Base-by-base conservation (phyloP, 2,888 invertebrate genomes). In the Noctua pronuba region DNA sequence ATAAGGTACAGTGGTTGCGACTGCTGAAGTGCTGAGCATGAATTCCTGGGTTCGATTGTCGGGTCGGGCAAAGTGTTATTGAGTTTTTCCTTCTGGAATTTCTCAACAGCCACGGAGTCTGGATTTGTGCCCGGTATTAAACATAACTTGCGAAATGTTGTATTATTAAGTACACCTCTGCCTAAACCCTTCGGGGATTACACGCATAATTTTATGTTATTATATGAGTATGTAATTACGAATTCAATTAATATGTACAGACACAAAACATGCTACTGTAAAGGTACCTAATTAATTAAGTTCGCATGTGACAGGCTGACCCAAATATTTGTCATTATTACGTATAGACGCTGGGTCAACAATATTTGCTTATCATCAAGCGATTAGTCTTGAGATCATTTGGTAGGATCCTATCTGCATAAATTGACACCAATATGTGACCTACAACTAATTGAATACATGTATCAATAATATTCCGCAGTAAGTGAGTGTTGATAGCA, bases 361-460 rank as follows among this genome's bases (percentile, higher is more conserved):
- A 82, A 75, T 64, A 55, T 70, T 62, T 76, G 16, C 38, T 60
- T 55, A 73, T 38, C 75, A 78, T 69, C 58, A 75, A 75, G n/a
- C 58, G 49, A 67, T 74, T 71, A 76, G 49, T 67, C 31, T 85
- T 67, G 0, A 21, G 24, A 73, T 69, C 49, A 69, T 65, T 72
- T 38, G 79, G 64, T 75, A 16, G 18, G 41, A 41, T 41, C 10
- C 65, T 28, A 83, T 78, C 72, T 41, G 41, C 62, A 41, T 60
- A 52, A 66, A 86, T 77, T 86, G 80, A 79, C 86, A 75, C 64
- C 18, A 73, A 72, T 66, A 58, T 58, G 24, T 77, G 79, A 89
- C 79, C 77, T 77, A 66, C 64, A 62, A 67, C 75, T 88, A 86
- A 89, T 88, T 88, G 76, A 82, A 83, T 77, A 62, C 58, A 84